A percentile compares a stretch with the other conserved stretches of the same genome.
phyloP scores from a whole-genome alignment of 2,797 vertebrate species.

The Acanthurus lineatus region DNA sequence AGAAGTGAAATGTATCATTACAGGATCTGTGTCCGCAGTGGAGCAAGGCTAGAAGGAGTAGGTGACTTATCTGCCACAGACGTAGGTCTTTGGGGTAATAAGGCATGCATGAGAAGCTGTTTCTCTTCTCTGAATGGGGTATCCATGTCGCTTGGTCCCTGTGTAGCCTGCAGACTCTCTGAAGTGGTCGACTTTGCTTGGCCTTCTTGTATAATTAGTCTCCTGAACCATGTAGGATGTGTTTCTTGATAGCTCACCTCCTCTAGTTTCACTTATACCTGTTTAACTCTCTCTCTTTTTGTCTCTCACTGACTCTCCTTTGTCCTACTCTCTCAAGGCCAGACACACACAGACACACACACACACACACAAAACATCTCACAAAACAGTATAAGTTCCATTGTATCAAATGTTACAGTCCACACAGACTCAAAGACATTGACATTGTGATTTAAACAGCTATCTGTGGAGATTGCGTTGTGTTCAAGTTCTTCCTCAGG shows the following conservation, averaged over 20 bases:
- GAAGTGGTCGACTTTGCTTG: slow-evolving; percentile 80
- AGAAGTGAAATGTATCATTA: slow-evolving; percentile 89
- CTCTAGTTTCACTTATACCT: slow-evolving; percentile 61
- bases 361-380: not conserved
- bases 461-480: not conserved
- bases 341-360: not conserved
- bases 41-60: slow-evolving; percentile 81
- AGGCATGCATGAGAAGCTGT: slow-evolving; percentile 89
- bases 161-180: slow-evolving; percentile 80
- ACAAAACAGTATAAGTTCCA: not conserved
- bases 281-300: slow-evolving; percentile 36
- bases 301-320: slow-evolving; percentile 19
- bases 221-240: slow-evolving; percentile 82
- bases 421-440: not conserved
- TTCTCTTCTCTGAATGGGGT: slow-evolving; percentile 80
- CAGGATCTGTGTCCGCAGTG: slow-evolving; percentile 85
- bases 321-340: slow-evolving; percentile 25
- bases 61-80: slow-evolving; percentile 86
- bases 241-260: slow-evolving; percentile 71
- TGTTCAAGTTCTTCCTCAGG: too few relatives aligned
- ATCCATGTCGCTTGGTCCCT: slow-evolving; percentile 82
- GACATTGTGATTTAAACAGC: not conserved
- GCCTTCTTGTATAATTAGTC: slow-evolving; percentile 88
- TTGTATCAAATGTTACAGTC: not conserved
- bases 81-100: slow-evolving; percentile 87